phyloP scores from a whole-genome alignment of 2,113 vertebrate genomes.

The Pituophis catenifer region DNA sequence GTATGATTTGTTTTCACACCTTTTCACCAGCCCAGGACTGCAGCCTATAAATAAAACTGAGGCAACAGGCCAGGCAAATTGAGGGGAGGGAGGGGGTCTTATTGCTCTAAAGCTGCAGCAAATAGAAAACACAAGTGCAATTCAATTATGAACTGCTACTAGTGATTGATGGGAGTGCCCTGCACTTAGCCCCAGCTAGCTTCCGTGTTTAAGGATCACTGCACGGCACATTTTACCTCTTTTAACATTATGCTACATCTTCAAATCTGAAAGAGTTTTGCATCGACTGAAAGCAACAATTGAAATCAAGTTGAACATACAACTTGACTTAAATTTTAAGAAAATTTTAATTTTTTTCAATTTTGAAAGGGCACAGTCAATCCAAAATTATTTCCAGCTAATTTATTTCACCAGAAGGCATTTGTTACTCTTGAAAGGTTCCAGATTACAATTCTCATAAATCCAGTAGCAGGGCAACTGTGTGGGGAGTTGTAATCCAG shows the following conservation, averaged over 20 bases:
- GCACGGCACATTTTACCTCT: conserved; percentile 32
- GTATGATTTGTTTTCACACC: conserved; percentile 49
- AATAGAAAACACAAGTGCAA: conserved; percentile 60
- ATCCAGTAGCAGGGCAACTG: not conserved
- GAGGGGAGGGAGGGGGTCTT: conserved; percentile 64
- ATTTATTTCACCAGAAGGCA: conserved; percentile 16
- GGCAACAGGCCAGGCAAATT: conserved; percentile 57
- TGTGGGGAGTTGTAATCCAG: not conserved
- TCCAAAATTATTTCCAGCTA: not conserved
- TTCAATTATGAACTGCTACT: conserved; percentile 5
- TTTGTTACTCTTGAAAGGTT: not conserved
- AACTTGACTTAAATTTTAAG: not conserved
- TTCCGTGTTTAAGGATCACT: not conserved
- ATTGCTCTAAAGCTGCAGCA: conserved; percentile 77
- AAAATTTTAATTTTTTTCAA: not conserved
- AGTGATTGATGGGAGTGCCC: conserved; percentile 48
- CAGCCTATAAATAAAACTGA: conserved; percentile 77
- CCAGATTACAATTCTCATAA: not conserved
- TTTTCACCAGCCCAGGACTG: conserved; percentile 56
- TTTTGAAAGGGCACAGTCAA: not conserved
- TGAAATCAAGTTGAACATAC: not conserved
- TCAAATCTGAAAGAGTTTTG: fast-evolving
- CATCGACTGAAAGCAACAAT: conserved; percentile 11
- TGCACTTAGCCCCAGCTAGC: conserved; percentile 40
- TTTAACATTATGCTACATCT: not conserved